Percentiles rank a stretch among this genome's conserved stretches.
phyloP scores from a whole-genome alignment of 2,888 invertebrate species.

The Sycophila texana region DNA sequence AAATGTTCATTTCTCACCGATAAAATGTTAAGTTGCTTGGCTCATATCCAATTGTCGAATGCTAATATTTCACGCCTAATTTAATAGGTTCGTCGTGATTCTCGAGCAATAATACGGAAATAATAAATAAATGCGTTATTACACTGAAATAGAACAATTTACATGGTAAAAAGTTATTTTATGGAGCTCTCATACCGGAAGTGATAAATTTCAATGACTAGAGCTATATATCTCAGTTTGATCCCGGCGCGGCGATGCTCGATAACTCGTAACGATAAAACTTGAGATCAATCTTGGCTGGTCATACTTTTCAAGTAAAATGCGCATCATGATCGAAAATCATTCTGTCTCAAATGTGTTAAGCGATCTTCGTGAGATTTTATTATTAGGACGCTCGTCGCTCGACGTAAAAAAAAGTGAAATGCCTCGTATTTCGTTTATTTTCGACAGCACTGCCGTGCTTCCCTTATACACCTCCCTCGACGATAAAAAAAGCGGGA shows the following conservation, averaged over 20 bases:
- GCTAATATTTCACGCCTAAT: too few species aligned
- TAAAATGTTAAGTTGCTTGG: too few species aligned
- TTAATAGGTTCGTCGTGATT: too few species aligned
- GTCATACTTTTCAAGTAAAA: conserved; percentile 34
- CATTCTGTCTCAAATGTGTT: background rate
- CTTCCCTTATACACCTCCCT: background rate
- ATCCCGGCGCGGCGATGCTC: conserved; percentile 19
- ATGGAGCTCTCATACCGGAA: conserved; percentile 24
- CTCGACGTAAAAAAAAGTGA: background rate
- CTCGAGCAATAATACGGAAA: background rate
- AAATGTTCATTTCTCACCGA: background rate
- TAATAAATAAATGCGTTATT: background rate
- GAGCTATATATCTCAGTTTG: conserved; percentile 22
- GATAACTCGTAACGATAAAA: conserved; percentile 33
- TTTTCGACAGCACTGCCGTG: background rate
- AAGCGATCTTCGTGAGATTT: conserved; percentile 17
- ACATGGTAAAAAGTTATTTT: conserved; percentile 10
- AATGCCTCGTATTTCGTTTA: background rate
- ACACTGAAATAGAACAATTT: background rate
- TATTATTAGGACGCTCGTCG: background rate
- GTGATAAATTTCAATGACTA: conserved; percentile 33
- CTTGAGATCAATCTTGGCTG: conserved; percentile 23
- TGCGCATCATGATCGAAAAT: conserved; percentile 24
- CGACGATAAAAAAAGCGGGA: background rate
- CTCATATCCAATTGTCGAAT: background rate